Evolutionary conservation across 2,797 vertebrate species (phyloP), one percentile per base, ranked within the genome.

Genomic region (Pyrocephalus nanus): DNA sequence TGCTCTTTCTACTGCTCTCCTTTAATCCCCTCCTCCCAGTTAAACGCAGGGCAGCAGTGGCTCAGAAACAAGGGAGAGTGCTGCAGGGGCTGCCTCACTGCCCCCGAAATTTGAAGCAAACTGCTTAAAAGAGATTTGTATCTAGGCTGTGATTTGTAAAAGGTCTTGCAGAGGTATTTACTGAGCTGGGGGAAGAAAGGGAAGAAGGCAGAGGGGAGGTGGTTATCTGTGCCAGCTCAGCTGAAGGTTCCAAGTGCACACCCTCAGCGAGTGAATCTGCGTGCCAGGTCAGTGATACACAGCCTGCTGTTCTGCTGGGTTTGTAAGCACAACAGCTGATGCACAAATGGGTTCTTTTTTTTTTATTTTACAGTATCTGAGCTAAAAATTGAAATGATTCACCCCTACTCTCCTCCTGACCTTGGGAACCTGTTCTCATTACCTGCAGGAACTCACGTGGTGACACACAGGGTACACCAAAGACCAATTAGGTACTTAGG

Each of bases 281-380:
- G 5, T 1, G 2, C 61, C 73, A 15, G 81, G 84, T 53, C 73
- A 74, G 54, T 10, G 67, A 19, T 18, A 38, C 62, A 57, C 69
- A 40, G 42, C 80, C 83, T 71, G 42, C 54, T 82, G 25, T 27
- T 42, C 42, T 69, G 55, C 79, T 76, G 51, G 17, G 6, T 10
- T 91, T 95, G 87, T 89, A 94, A 95, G 97, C 75, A 79, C 88
- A 81, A 86, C 5, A 29, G 93, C 92, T 95, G 91, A 94, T 92
- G 90, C 82, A 74, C 72, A 96, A 91, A 92, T 90, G 50, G 75
- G 51, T 95, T 93, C 45, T 53, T 92, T 82, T 61, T 43, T 43
- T 42, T 42, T 79, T 34, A 71, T 88, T 89, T 96, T 93, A 86
- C 76, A 70, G 32, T 66, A 51, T 48, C 69, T 40, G 50, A 81